Base-by-base conservation (phyloP, 2,113 vertebrate genomes). In the Tenebrosternarchus preto region DNA sequence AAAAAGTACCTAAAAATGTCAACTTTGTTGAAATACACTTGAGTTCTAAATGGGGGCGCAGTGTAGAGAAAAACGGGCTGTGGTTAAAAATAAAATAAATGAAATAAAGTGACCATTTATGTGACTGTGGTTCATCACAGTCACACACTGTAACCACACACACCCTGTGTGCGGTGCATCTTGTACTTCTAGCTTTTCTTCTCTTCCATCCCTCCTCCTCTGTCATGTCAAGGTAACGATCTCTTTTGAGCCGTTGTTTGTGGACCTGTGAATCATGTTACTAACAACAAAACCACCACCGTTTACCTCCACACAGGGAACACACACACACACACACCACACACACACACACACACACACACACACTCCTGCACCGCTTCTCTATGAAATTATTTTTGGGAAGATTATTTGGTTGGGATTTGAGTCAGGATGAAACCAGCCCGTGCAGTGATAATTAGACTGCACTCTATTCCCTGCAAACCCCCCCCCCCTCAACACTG, bases 181-280 rank as follows among this genome's bases (percentile, higher is more conserved):
- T 19, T 9, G 22, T 43, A 75, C 43, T 75, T 43, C 43, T 12
- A 56, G 66, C 19, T 33, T n/a, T 20, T 55, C n/a, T 25, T 55
- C 17, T 15, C 27, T 27, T 22, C 68, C 55, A 3, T 3, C 4
- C 39, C 53, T 53, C 29, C 53, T 67, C 31, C 33, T 7, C 59
- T 73, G 78, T 56, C 78, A 43, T 43, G 71, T 74, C 71, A 74
- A 5, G 36, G 43, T 60, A 16, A 57, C 5, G 2, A 9, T 50
- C 39, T 64, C 29, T 57, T 46, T 25, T 67, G n/a, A n/a, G n/a
- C n/a, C n/a, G 56, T 71, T 53, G 69, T 57, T 39, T 66, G 29
- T 22, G 31, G 15, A 61, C 43, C 39, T 69, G 59, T 74, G 53
- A 74, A 56, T 50, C 73, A 61, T 56, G 78, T 67, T 74, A 64